Percentiles rank a stretch among this genome's conserved stretches.
These are phyloP conservation scores for Caranx ignobilis DNA, from an alignment of 2,113 vertebrate species.

Conservation along the genomic window DNA sequence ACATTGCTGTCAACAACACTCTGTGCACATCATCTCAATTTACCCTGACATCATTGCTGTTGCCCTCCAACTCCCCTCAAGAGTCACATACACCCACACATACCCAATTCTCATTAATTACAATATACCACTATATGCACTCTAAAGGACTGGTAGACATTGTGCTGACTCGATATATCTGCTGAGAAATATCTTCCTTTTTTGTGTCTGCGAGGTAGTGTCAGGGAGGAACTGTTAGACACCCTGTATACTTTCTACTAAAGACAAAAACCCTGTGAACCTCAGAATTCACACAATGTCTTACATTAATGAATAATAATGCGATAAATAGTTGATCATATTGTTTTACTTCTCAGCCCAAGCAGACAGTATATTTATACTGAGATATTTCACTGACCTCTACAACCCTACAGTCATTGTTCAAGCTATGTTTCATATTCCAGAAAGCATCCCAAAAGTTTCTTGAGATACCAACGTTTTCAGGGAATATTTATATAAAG, in stretches of 20 bases:
- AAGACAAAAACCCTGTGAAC: neutral
- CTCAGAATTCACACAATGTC: neutral
- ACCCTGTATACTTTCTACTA: neutral
- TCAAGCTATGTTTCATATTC: neutral
- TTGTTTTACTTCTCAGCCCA: neutral
- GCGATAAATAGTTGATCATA: neutral
- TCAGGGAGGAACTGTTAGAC: slow-evolving; percentile 1
- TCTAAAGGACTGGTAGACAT: slow-evolving; percentile 28
- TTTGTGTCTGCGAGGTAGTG: slow-evolving; percentile 10
- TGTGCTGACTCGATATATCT: slow-evolving; percentile 54
- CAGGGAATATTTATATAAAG: neutral
- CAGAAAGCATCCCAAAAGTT: neutral
- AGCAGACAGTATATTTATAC: neutral
- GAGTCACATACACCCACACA: slow-evolving; percentile 36
- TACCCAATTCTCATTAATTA: slow-evolving; percentile 51
- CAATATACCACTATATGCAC: slow-evolving; percentile 27
- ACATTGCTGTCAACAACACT: slow-evolving; percentile 72
- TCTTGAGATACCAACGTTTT: neutral
- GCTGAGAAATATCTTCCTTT: slow-evolving; percentile 18
- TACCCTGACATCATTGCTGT: slow-evolving; percentile 60
- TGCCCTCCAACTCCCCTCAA: slow-evolving; percentile 71
- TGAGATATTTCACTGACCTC: neutral
- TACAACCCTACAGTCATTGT: neutral
- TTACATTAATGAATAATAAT: slow-evolving; percentile 7
- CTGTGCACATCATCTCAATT: slow-evolving; percentile 66